phyloP scores from a whole-genome alignment of 2,113 vertebrate species.

The Chaetodon auriga region DNA sequence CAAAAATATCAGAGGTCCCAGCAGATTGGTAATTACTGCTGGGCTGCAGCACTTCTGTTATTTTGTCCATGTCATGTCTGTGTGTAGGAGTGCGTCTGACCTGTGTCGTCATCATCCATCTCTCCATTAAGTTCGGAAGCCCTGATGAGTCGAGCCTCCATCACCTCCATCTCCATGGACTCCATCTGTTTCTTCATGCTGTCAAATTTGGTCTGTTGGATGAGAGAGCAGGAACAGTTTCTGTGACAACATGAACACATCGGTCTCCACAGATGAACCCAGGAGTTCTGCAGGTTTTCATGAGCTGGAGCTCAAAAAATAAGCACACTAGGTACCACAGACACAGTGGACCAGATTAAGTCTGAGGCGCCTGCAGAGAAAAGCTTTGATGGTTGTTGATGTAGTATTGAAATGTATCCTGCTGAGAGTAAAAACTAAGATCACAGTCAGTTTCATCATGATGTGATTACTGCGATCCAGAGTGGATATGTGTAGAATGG shows the following conservation, averaged over 20 bases:
- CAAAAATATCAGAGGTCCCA: neutral
- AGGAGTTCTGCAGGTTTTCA: neutral
- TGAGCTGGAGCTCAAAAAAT: neutral
- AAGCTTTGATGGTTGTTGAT: neutral
- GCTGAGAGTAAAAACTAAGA: neutral
- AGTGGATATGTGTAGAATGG: neutral
- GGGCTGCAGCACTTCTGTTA: neutral
- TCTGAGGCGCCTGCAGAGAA: neutral
- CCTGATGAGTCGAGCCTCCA: conserved; percentile 96
- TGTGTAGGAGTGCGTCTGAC: conserved; percentile 74
- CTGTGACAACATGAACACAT: conserved; percentile 2
- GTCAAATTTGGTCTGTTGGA: conserved; percentile 90
- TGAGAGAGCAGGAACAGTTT: neutral
- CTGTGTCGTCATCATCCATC: conserved; percentile 92
- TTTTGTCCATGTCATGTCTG: neutral
- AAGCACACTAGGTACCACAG: neutral
- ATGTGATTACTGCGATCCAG: neutral
- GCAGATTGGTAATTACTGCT: neutral
- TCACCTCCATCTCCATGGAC: conserved; percentile 98
- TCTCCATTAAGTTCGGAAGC: conserved; percentile 95
- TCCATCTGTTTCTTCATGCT: conserved; percentile 95
- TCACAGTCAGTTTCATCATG: neutral
- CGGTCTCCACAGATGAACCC: neutral
- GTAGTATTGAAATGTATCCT: neutral
- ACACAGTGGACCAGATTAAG: neutral